Base-by-base conservation (phyloP, 1,140 invertebrate species). In the Dolichoris vasculosae region DNA sequence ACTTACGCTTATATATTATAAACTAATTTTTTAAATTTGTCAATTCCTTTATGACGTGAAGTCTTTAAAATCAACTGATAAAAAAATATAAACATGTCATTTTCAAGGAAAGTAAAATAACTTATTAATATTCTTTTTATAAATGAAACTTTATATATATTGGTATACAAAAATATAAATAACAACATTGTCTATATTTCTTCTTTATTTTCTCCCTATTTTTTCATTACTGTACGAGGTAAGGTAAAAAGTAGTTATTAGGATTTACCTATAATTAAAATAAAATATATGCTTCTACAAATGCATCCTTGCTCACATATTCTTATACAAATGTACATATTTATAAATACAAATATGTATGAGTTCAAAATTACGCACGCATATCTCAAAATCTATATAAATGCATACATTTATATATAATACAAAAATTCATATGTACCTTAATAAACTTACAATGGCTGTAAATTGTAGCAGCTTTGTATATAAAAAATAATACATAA, bases 221-320 rank as follows among this genome's bases (percentile, higher is more conserved):
- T 77, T 76, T 51, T 55, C 51, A 35, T 51, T 77, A 7, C 40
- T 35, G 26, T 17, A 30, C 15, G 11, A 82, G 81, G 67, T 82
- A 75, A 23, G 30, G 81, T 82, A 82, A 82, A 75, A n/a, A 59
- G 64, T 69, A 71, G 32, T 59, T 82, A 55, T 38, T 73, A 82
- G 46, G 1, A 43, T 82, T 82, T 82, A 43, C 46, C 32, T 82
- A 63, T 38, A 67, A 40, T 69, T 81, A 69, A 17, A 48, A 13
- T n/a, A 46, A 79, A 77, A 77, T 11, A 30, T n/a, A 20, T 6
- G 46, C 67, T 69, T 23, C 8, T 26, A 51, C 64, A 38, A 7
- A 82, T 35, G 51, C 67, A 73, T 40, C 11, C 30, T n/a, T 26
- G 13, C 46, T 40, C 48, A 55, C 8, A 77, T 48, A 55, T 30